A percentile compares a stretch with the other conserved stretches of the same genome.
These are phyloP conservation scores for Eilema sororculum DNA, from an alignment of 2,888 invertebrate species.

Conservation along the genomic window DNA sequence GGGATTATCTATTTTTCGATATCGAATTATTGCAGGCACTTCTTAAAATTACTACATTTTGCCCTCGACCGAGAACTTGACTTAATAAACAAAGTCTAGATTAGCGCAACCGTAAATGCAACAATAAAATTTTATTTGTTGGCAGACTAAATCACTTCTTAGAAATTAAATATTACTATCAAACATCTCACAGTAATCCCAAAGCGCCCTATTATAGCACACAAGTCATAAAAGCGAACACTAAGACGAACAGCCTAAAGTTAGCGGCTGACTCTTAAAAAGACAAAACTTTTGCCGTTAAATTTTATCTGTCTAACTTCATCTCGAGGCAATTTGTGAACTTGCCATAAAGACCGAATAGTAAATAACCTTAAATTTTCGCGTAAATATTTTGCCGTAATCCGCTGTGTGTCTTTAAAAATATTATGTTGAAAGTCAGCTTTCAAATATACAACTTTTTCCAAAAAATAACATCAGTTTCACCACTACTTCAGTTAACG, in stretches of 20 bases:
- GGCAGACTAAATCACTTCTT: slow-evolving; percentile 3
- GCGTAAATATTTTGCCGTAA: slow-evolving; percentile 40
- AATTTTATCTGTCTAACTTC: slow-evolving; percentile 61
- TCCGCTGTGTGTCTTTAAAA: background rate
- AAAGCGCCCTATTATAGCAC: slow-evolving; percentile 24
- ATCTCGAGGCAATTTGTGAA: slow-evolving; percentile 59
- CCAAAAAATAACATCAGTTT: background rate
- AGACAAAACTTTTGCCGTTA: slow-evolving; percentile 61
- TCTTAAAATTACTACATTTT: no score
- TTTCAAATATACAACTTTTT: background rate
- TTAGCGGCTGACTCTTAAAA: slow-evolving; percentile 51
- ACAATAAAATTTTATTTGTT: no score
- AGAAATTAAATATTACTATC: slow-evolving; percentile 8
- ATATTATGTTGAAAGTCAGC: background rate
- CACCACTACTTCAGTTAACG: background rate
- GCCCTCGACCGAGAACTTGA: no score
- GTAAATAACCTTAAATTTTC: slow-evolving; percentile 64
- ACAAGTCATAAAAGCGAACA: slow-evolving; percentile 39
- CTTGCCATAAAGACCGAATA: slow-evolving; percentile 60
- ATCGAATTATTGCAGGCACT: no score
- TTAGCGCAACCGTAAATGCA: no score
- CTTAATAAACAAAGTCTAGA: no score
- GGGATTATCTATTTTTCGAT: no score
- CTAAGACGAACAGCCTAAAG: slow-evolving; percentile 54
- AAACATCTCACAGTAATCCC: background rate